Base-by-base conservation (phyloP, 35 echinoderm and acorn worm genomes). In the Hemicentrotus pulcherrimus region DNA sequence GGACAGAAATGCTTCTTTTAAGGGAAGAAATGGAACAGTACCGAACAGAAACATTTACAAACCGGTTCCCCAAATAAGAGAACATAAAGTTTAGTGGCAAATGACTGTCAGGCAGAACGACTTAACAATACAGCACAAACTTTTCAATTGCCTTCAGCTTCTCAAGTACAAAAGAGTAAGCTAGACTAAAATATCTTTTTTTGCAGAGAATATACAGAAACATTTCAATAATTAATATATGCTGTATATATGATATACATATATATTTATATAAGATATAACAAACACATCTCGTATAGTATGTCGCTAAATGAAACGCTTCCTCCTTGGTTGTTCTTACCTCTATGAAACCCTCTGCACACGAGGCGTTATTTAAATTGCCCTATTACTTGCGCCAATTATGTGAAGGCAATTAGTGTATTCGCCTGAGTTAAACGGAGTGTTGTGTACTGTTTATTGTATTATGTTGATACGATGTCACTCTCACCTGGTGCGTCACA, bases 21-120 rank as follows among this genome's bases (percentile, higher is more conserved):
- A 93, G 48, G 91, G 91, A 31, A 93, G 24, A 47, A 93, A 93
- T 47, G 91, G 91, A 93, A 46, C 91, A 2, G 45, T 33, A 22
- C n/a, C 48, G 30, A 47, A 93, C 12, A 47, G 91, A 31, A 93
- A 58, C 48, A 93, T 50, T 47, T 93, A 93, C 48, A 93, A 58
- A 93, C 91, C 91, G 47, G 48, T 93, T 9, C 91, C 91, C 14
- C 91, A 58, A 47, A 58, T 93, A 93, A 47, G 91, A 58, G 91
- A 93, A 31, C 45, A 93, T 46, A 93, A 93, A 58, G 91, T 93
- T 32, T 93, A 93, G 91, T n/a, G 7, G 19, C 22, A 28, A 28
- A n/a, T 28, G 22, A 78, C 28, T 78, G 22, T n/a, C 19, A 7
- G 19, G 65, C 22, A 78, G 65, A 28, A n/a, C n/a, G 5, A 78